A percentile compares a stretch with the other conserved stretches of the same genome.
These are phyloP conservation scores for Norana najaformis DNA, from an alignment of 2,888 invertebrate species.

Conservation along the genomic window DNA sequence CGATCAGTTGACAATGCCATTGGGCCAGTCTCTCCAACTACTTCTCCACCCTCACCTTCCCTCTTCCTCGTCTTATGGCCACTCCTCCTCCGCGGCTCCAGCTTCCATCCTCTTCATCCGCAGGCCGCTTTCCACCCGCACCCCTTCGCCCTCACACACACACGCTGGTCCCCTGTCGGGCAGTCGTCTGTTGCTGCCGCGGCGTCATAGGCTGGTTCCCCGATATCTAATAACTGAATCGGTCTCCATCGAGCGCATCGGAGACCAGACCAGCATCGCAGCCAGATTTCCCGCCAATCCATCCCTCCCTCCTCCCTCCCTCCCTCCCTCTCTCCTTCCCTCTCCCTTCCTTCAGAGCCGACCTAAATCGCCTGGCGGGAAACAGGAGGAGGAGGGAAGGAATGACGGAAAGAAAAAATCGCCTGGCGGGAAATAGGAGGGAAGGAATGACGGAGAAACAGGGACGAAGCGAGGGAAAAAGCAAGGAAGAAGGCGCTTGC, in stretches of 20 bases:
- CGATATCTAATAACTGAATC: constrained; percentile 18
- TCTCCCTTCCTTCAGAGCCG: constrained; percentile 1
- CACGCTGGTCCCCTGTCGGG: constrained; percentile 18
- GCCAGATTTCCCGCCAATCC: background rate
- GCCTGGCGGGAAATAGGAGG: background rate
- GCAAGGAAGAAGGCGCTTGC: background rate
- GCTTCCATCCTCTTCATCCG: background rate
- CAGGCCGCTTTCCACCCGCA: background rate
- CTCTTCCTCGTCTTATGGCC: background rate
- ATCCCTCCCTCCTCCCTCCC: background rate
- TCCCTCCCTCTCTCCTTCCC: background rate
- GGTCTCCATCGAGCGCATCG: constrained; percentile 22
- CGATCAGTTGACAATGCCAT: background rate
- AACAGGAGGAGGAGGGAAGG: background rate
- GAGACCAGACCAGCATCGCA: background rate
- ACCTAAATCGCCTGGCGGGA: constrained; percentile 10
- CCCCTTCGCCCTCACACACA: background rate
- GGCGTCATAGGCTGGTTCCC: constrained; percentile 24
- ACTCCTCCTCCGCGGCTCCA: background rate
- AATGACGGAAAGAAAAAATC: background rate
- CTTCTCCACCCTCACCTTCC: background rate
- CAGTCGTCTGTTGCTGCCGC: constrained; percentile 10
- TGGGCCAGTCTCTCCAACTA: background rate
- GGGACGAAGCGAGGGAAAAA: background rate
- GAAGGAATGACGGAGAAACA: background rate